Percentiles rank a stretch among this genome's conserved stretches.
Evolutionary conservation across 1,140 invertebrate species (phyloP).

Genomic region (Semibalanus balanoides): DNA sequence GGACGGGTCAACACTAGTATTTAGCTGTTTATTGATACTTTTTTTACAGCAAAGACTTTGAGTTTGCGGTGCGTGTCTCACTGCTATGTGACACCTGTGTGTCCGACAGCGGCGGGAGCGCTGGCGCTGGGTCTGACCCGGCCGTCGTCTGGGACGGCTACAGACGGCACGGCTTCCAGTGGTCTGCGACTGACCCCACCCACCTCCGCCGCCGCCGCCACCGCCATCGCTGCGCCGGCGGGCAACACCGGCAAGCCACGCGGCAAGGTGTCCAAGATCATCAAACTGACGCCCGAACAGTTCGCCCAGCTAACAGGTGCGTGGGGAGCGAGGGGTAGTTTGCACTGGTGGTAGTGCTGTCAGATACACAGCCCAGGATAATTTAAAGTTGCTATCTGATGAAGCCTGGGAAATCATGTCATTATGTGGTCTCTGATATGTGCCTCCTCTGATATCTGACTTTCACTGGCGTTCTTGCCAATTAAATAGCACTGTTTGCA

Average conservation of each 20-base stretch:
- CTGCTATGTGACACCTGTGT: neutral
- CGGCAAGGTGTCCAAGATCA: neutral
- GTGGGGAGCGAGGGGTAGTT: neutral
- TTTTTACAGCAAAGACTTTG: no score
- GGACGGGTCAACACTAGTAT: no score
- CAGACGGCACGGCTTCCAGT: neutral
- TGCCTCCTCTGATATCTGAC: no score
- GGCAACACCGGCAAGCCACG: conserved; percentile 23
- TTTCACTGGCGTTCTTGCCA: no score
- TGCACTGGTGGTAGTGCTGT: no score
- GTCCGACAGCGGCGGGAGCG: neutral
- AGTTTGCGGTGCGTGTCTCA: no score
- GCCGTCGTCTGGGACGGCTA: no score
- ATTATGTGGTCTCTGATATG: no score
- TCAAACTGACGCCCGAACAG: neutral
- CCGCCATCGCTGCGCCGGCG: neutral
- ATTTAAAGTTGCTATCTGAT: neutral
- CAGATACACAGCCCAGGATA: neutral
- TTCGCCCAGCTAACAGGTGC: conserved; percentile 1
- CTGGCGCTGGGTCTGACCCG: neutral
- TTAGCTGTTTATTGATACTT: no score
- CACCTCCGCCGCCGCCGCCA: neutral
- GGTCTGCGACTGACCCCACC: no score
- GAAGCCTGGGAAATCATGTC: no score
- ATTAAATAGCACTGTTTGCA: no score